Evolutionary conservation across 2,888 invertebrate genomes (phyloP), one percentile per base, ranked within the genome.

Genomic region (Agelastica alni): DNA sequence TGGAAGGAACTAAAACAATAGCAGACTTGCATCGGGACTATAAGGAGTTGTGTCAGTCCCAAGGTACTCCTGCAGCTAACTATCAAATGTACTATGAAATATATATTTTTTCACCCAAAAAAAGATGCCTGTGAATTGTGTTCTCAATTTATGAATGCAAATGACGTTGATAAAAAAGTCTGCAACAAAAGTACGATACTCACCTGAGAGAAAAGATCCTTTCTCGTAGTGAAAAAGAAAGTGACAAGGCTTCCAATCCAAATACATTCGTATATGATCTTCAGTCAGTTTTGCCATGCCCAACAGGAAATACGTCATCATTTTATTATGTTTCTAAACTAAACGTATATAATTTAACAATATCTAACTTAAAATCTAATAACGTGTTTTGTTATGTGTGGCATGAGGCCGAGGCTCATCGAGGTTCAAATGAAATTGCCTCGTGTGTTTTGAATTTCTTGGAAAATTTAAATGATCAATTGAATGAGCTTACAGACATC

Each of bases 1-100:
- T 51, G 3, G 51, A 45, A 17, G 51, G 51, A 6, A 34, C 44
- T 20, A 41, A 28, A 45, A 45, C 44, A 4, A 9, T 51, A 9
- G 37, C 51, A 4, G 51, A 51, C 30, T 20, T 44, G 1, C 22
- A 51, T 20, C 48, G 51, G 16, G 36, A 36, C 26, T 43, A 51
- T 22, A 39, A 48, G 7, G 22, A 22, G n/a, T n/a, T n/a, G n/a
- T n/a, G n/a, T n/a, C n/a, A n/a, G n/a, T n/a, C n/a, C n/a, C n/a
- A n/a, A n/a, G n/a, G n/a, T n/a, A n/a, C n/a, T n/a, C n/a, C n/a
- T n/a, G n/a, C n/a, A n/a, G n/a, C n/a, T n/a, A n/a, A n/a, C n/a
- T n/a, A n/a, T n/a, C n/a, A n/a, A n/a, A n/a, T n/a, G n/a, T n/a
- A n/a, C n/a, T n/a, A n/a, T n/a, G n/a, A n/a, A n/a, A n/a, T n/a